Evolutionary conservation across 2,888 invertebrate genomes (phyloP), one percentile per base, ranked within the genome.

Genomic region (Himalopsyche anomala): DNA sequence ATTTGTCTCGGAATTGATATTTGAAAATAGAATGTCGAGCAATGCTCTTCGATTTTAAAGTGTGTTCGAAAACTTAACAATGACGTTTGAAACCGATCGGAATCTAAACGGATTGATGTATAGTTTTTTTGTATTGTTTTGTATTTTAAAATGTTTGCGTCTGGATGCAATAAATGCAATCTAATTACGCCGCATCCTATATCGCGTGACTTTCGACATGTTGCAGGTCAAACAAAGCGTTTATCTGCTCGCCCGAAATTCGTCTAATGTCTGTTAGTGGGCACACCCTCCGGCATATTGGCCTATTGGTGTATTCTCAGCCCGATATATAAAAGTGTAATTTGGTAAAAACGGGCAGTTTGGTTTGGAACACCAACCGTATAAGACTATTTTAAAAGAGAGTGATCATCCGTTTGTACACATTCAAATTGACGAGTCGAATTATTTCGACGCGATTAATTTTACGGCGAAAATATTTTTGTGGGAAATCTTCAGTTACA

Each of bases 291-390:
- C 82, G 83, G 84, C 82, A 40, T 82, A 80, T 45, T 80, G 83
- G 84, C 69, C 6, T 17, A 45, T 80, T 38, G 56, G 85, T 85
- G 83, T 85, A 80, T 81, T 62, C 51, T 84, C 81, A 80, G 69
- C 17, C 80, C 69, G 79, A 51, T 86, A 87, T 87, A 86, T 81
- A 87, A 88, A 83, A 88, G 85, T 83, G 86, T 88, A 85, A 84
- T 87, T 85, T 84, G 62, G 85, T 88, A 86, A 86, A 86, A 88
- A 85, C 86, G 84, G 74, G 82, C 88, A 88, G 88, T 88, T 87
- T 86, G 84, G 79, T 74, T 86, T 83, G 82, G 86, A 83, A 80
- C 88, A 81, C 84, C 88, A 86, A 82, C 80, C 86, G 86, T 84
- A 84, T 85, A 82, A 84, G 86, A 88, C 81, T 74, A 36, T 36